A percentile compares a stretch with the other conserved stretches of the same genome.
phyloP scores from a whole-genome alignment of 2,888 invertebrate species.

The Archaeoteleia sp. region DNA sequence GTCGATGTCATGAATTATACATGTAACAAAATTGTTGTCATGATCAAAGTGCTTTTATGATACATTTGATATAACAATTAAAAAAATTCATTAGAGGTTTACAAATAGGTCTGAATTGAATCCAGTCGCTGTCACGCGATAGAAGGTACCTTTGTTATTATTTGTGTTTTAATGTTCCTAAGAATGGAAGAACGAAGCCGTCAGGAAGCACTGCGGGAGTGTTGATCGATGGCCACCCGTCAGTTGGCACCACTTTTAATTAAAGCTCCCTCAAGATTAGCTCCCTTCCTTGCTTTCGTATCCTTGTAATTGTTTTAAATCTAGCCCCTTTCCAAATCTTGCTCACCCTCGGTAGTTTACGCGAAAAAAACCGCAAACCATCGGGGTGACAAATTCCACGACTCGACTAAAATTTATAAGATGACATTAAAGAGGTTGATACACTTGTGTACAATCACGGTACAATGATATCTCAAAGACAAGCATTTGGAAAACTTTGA shows the following conservation, averaged over 20 bases:
- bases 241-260: conserved; percentile 75
- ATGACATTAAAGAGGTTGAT: conserved; percentile 55
- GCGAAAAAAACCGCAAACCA: conserved; percentile 67
- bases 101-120: no score
- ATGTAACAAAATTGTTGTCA: no score
- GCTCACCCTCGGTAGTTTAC: conserved; percentile 61
- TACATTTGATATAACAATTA: no score
- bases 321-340: conserved; percentile 62
- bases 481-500: no score
- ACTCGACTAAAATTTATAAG: conserved; percentile 69
- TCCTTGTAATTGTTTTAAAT: conserved; percentile 75
- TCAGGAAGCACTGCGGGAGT: conserved; percentile 58
- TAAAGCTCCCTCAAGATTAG: conserved; percentile 75
- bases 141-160: not conserved
- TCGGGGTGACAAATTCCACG: conserved; percentile 72
- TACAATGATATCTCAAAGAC: no score
- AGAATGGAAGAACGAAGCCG: conserved; percentile 55
- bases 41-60: no score
- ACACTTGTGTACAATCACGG: no score
- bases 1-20: no score
- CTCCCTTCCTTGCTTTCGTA: conserved; percentile 61
- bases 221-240: conserved; percentile 75
- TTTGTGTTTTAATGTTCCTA: conserved; percentile 2
- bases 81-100: no score
- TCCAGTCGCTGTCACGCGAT: no score